Conservation (phyloP, 1,140 invertebrate genomes). For the Neodiprion virginianus region DNA sequence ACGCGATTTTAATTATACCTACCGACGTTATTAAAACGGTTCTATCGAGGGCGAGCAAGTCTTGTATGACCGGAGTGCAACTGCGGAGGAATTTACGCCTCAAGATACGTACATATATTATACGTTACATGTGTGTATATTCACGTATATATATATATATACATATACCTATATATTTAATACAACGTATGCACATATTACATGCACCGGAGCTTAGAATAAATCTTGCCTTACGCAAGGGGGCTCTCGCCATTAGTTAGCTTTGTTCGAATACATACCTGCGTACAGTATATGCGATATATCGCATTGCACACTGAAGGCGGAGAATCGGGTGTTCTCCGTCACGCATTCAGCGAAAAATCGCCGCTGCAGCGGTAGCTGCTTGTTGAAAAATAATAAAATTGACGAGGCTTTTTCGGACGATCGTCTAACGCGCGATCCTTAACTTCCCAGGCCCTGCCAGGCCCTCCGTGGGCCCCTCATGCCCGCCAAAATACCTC, state of each 20-base stretch:
- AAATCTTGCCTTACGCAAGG: not conserved
- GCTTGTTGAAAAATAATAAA: constrained; percentile 4
- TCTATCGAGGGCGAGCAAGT: not conserved
- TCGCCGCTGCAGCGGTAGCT: not conserved
- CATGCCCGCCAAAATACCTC: constrained; percentile 42
- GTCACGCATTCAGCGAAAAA: not conserved
- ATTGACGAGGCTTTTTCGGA: not conserved
- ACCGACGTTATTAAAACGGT: not conserved
- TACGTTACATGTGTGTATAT: too few relatives aligned
- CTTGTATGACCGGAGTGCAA: too few relatives aligned
- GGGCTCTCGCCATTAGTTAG: not conserved
- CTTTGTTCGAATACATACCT: not conserved
- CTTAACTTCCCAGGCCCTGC: constrained; percentile 12
- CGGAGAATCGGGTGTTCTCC: too few relatives aligned
- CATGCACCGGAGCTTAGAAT: not conserved
- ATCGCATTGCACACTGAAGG: too few relatives aligned
- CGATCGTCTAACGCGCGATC: not conserved
- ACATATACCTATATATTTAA: too few relatives aligned
- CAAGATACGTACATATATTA: not conserved
- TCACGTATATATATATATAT: too few relatives aligned
- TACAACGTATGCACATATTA: too few relatives aligned
- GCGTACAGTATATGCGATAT: too few relatives aligned
- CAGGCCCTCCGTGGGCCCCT: constrained; percentile 1
- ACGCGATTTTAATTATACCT: not conserved
- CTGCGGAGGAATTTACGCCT: not conserved